phyloP scores from a whole-genome alignment of 2,888 invertebrate genomes.

The Hymenopus coronatus region DNA sequence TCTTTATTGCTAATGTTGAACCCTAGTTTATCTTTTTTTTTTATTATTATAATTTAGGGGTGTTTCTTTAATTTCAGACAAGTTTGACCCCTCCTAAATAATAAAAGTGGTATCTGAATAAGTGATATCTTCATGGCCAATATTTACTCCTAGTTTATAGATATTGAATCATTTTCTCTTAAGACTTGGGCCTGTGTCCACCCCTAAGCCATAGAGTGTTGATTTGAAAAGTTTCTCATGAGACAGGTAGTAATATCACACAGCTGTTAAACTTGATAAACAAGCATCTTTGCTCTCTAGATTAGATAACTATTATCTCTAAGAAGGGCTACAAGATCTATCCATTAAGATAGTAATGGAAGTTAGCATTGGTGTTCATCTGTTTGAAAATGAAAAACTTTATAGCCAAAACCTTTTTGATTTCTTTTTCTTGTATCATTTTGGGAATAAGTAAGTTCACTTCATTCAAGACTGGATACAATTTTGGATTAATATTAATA shows the following conservation, averaged over 20 bases:
- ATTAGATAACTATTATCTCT: neutral
- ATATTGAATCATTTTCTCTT: too few species aligned
- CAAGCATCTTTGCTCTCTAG: neutral
- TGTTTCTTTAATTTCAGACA: too few species aligned
- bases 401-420: conserved; percentile 12
- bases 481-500: neutral
- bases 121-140: too few species aligned
- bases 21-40: too few species aligned
- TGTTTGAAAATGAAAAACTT: conserved; percentile 18
- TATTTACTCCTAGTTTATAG: too few species aligned
- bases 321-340: neutral
- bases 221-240: too few species aligned
- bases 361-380: neutral
- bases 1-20: too few species aligned
- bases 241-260: neutral
- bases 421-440: neutral
- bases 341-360: neutral
- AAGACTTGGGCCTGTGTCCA: too few species aligned
- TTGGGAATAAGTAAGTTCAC: conserved; percentile 20
- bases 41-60: too few species aligned
- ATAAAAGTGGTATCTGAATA: too few species aligned
- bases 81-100: too few species aligned
- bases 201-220: too few species aligned
- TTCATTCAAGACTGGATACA: neutral
- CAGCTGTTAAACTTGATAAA: neutral